Evolutionary conservation across 2,888 invertebrate species (phyloP), one percentile per base, ranked within the genome.

Genomic region (Drosophila buzzatii): DNA sequence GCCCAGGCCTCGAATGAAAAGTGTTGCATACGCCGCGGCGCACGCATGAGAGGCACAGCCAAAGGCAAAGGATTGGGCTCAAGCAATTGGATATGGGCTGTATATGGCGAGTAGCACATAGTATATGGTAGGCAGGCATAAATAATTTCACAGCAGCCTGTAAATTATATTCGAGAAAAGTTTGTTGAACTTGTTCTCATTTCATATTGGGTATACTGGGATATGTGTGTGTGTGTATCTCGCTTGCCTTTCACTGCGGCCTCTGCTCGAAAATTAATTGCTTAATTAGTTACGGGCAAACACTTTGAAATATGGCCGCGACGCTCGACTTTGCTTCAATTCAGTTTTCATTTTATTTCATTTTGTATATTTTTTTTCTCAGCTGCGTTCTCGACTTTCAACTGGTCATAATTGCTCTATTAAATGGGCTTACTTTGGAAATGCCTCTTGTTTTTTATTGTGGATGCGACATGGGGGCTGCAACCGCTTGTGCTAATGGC

Each of bases 201-300:
- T 53, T 70, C n/a, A 39, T 52, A 44, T 56, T 44, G 37, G 44
- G 20, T 23, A n/a, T 57, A 27, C 14, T 7, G 18, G 12, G 23
- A 3, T 52, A 20, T 44, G 5, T 27, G 27, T 27, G 6, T 27
- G 14, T 37, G 41, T 41, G 41, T 53, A 62, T 70, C 53, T 65
- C 37, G 44, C 35, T 35, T 20, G 55, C 66, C 51, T 59, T 60
- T 60, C 49, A 51, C 57, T 52, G 62, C 55, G 61, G 55, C 49
- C 61, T 59, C 61, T 70, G 79, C 82, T 73, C 77, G 76, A 79
- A 74, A 90, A 91, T 90, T 89, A 90, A 91, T 89, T 91, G 91
- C 88, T 89, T 90, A 90, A 91, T 90, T 90, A 85, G 91, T 87
- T 89, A 91, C 89, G 89, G 85, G 82, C 83, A 85, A 85, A 82